Conservation (phyloP, 92 coral and sea anemone genomes). For the Micromussa lordhowensis region DNA sequence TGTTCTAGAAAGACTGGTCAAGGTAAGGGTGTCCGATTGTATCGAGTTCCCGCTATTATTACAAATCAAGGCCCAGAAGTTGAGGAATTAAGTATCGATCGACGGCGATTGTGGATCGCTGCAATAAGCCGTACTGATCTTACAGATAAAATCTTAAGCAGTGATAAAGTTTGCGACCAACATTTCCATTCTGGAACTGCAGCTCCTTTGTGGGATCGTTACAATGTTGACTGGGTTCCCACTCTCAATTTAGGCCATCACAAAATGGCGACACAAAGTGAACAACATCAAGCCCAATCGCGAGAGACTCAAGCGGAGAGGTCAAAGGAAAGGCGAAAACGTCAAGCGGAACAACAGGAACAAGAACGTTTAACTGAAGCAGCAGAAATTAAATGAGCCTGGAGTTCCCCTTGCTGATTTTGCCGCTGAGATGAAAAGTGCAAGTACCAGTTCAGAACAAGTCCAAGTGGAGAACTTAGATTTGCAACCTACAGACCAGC, state of each 20-base stretch:
- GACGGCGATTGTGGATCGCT: slow-evolving; percentile 56
- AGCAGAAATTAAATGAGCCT: slow-evolving; percentile 38
- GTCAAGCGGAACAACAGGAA: neutral
- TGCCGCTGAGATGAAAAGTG: slow-evolving; percentile 28
- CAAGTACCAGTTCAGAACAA: slow-evolving; percentile 32
- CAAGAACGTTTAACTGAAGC: slow-evolving; percentile 35
- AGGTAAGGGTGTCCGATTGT: neutral
- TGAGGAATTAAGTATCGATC: slow-evolving; percentile 41
- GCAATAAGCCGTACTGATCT: slow-evolving; percentile 54
- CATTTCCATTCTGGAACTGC: neutral
- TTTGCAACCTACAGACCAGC: too few relatives aligned
- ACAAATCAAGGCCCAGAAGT: slow-evolving; percentile 63
- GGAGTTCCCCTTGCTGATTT: slow-evolving; percentile 34
- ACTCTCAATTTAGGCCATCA: slow-evolving; percentile 2
- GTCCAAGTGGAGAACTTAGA: slow-evolving; percentile 17
- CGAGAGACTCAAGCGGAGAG: neutral
- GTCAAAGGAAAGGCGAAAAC: neutral
- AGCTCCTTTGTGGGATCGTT: too few relatives aligned
- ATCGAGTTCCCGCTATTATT: slow-evolving; percentile 29
- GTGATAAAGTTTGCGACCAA: slow-evolving; percentile 24
- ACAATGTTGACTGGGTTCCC: too few relatives aligned
- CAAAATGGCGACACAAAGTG: neutral
- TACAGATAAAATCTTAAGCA: slow-evolving; percentile 40
- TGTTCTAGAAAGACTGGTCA: too few relatives aligned
- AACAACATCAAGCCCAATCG: neutral